Evolutionary conservation across 2,888 invertebrate species (phyloP).

Genomic region (Himalopsyche tibetana): DNA sequence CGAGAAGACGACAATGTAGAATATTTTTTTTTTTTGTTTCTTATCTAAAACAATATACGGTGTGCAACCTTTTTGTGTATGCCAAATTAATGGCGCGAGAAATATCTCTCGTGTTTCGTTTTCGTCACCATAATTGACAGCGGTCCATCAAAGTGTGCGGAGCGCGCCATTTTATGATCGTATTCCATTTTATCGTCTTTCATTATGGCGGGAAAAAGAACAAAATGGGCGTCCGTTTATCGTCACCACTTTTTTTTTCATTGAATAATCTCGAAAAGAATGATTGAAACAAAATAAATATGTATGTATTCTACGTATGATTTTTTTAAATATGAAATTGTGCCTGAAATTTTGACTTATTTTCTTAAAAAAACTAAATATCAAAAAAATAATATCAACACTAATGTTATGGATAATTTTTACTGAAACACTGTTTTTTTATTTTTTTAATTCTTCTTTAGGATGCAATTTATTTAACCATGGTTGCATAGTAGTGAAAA

Average conservation of each 20-base stretch:
- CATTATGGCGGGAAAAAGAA: constrained; percentile 21
- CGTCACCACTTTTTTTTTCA: constrained; percentile 28
- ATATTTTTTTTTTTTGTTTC: too few relatives aligned
- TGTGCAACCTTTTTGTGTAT: not conserved
- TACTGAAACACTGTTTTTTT: too few relatives aligned
- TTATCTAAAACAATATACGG: too few relatives aligned
- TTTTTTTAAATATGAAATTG: too few relatives aligned
- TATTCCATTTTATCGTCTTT: constrained; percentile 35
- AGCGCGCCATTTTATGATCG: constrained; percentile 42
- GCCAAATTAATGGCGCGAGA: constrained; percentile 17
- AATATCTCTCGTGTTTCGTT: constrained; percentile 35
- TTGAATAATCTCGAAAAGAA: constrained; percentile 23
- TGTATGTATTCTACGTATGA: not conserved
- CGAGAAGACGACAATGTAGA: too few relatives aligned
- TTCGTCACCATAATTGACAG: constrained; percentile 40
- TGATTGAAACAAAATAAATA: not conserved
- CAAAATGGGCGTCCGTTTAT: constrained; percentile 36
- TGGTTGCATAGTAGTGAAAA: too few relatives aligned
- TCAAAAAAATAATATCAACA: too few relatives aligned
- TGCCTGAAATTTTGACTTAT: too few relatives aligned
- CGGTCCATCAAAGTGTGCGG: constrained; percentile 37
- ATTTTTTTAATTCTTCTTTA: too few relatives aligned
- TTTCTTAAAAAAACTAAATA: too few relatives aligned
- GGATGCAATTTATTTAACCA: too few relatives aligned
- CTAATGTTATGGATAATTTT: too few relatives aligned